Percentiles rank a stretch among this genome's conserved stretches.
phyloP scores from a whole-genome alignment of 1,140 invertebrate genomes.

The Apis dorsata region DNA sequence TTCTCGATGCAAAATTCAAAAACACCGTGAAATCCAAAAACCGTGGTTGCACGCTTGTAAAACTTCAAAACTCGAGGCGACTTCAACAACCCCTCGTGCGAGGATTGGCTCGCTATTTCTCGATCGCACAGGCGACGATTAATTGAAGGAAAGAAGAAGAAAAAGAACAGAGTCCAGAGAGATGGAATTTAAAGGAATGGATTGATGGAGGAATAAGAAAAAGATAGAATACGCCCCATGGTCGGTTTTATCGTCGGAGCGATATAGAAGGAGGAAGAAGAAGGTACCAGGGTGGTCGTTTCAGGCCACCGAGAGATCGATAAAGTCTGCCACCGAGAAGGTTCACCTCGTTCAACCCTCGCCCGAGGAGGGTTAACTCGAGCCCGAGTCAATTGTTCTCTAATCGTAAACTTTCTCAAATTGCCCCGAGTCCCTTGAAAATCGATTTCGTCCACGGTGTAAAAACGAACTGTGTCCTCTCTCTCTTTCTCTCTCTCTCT shows the following conservation, averaged over 20 bases:
- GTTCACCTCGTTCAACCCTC: slow-evolving; percentile 52
- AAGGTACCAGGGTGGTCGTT: slow-evolving; percentile 66
- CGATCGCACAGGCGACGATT: too few species aligned
- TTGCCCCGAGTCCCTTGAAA: slow-evolving; percentile 53
- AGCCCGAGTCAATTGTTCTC: slow-evolving; percentile 64
- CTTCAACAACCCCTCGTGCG: too few species aligned
- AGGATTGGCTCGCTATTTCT: too few species aligned
- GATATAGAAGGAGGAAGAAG: slow-evolving; percentile 59
- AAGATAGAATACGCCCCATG: slow-evolving; percentile 51
- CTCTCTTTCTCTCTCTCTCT: too few species aligned
- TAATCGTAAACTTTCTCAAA: slow-evolving; percentile 67
- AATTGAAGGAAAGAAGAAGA: too few species aligned
- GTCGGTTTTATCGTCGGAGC: slow-evolving; percentile 55
- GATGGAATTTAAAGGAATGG: too few species aligned
- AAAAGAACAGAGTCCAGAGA: too few species aligned
- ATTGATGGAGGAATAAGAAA: slow-evolving; percentile 18
- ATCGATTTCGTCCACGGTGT: slow-evolving; percentile 50
- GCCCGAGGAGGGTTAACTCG: slow-evolving; percentile 49
- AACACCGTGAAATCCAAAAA: too few species aligned
- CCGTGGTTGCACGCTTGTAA: too few species aligned
- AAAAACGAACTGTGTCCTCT: too few species aligned
- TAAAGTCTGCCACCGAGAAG: slow-evolving; percentile 67
- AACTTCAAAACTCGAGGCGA: too few species aligned
- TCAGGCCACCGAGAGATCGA: slow-evolving; percentile 64
- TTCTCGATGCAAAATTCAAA: too few species aligned